phyloP scores from a whole-genome alignment of 2,797 vertebrate genomes.

The Florisuga fusca region DNA sequence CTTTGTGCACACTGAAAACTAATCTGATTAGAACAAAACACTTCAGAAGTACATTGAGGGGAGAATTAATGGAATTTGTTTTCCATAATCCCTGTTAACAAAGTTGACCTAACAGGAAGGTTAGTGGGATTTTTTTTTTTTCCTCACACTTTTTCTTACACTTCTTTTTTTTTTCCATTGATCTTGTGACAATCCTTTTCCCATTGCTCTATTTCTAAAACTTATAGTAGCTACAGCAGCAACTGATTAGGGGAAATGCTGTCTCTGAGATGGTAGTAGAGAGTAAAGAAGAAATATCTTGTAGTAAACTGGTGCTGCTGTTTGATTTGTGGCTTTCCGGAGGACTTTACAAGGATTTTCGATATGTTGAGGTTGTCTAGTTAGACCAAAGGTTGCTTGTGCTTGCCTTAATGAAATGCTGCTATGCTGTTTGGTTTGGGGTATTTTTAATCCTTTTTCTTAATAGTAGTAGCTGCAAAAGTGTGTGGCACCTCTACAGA shows the following conservation, averaged over 20 bases:
- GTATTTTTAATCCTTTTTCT: background rate
- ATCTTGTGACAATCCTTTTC: constrained; percentile 27
- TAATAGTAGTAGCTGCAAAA: background rate
- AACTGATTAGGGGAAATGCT: background rate
- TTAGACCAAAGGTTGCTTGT: background rate
- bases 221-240: background rate
- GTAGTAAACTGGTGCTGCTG: background rate
- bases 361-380: background rate
- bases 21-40: constrained; percentile 63
- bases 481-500: background rate
- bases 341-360: background rate
- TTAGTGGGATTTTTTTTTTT: background rate
- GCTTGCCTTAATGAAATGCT: background rate
- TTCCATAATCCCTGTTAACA: constrained; percentile 55
- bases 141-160: too few species aligned
- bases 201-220: background rate
- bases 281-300: background rate
- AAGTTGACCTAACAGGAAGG: constrained; percentile 42
- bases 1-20: constrained; percentile 27
- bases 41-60: constrained; percentile 34
- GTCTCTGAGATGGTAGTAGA: background rate
- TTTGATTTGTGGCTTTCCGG: background rate
- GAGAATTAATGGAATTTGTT: constrained; percentile 53
- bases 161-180: constrained; percentile 15
- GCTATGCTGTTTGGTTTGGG: background rate